Evolutionary conservation across 2,113 vertebrate species (phyloP), one percentile per base, ranked within the genome.

Genomic region (Microtus pennsylvanicus): DNA sequence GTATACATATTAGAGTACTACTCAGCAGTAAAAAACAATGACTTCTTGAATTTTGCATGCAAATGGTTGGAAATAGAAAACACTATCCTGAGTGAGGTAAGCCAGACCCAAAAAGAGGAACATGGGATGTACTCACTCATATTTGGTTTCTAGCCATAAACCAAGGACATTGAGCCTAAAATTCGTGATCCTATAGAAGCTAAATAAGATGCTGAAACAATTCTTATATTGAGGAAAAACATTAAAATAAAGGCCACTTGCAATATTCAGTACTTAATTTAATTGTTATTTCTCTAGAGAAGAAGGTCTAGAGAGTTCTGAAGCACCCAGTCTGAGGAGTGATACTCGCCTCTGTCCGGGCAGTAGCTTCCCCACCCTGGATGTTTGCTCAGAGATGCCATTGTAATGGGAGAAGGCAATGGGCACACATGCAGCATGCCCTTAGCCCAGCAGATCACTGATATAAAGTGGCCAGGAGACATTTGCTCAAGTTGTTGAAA

Each of bases 401-500:
- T 16, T 50, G 47, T 1, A 2, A 65, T 14, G 13, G 30, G 12
- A 89, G 26, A 55, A 7, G 45, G 9, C 67, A 17, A 3, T 1
- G 21, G 33, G 11, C 75, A 83, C 47, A 78, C 45, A 45, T 45
- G 4, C 45, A 45, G 45, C 45, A 45, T 45, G 45, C 45, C 30
- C 30, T 89, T 1, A 0, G 24, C 35, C 70, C 30, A 45, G 87
- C 7, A 69, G 77, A 55, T 30, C 45, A 21, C 89, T 83, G 55
- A 35, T 42, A 35, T 14, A 67, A 42, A 85, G 45, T 22, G 42
- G 28, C 88, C 67, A n/a, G 87, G 70, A 95, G 94, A 70, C 78
- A 93, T 58, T 67, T 69, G 74, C 22, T 96, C 42, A 78, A 70
- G 30, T 63, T 93, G 77, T 89, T 91, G 35, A 95, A 67, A 75